These are phyloP conservation scores for Verasper variegatus DNA, from an alignment of 2,113 vertebrate species.

Conservation along the genomic window DNA sequence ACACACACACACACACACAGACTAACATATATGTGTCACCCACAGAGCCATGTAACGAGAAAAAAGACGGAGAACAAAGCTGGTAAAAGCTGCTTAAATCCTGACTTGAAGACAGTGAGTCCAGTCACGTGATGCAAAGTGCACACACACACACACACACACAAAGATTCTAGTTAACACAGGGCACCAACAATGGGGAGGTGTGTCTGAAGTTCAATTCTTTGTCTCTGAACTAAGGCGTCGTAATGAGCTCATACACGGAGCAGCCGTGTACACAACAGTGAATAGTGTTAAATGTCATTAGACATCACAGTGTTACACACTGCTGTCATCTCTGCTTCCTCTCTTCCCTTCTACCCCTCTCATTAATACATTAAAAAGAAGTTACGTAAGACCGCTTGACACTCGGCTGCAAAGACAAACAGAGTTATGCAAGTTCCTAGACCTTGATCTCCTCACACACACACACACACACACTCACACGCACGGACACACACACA, in stretches of 20 bases:
- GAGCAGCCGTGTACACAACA: slow-evolving; percentile 42
- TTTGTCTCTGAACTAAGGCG: slow-evolving; percentile 25
- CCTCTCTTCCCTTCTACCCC: slow-evolving; percentile 16
- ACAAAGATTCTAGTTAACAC: slow-evolving; percentile 2
- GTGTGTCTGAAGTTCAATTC: slow-evolving; percentile 12
- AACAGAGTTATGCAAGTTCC: slow-evolving; percentile 61
- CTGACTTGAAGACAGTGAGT: slow-evolving; percentile 52
- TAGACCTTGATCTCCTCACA: slow-evolving; percentile 50
- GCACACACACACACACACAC: slow-evolving; percentile 17
- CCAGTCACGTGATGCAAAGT: slow-evolving; percentile 24
- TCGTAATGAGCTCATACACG: slow-evolving; percentile 37
- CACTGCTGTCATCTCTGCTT: slow-evolving; percentile 48
- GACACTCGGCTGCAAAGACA: slow-evolving; percentile 56
- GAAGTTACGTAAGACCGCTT: slow-evolving; percentile 56
- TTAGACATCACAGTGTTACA: slow-evolving; percentile 55
- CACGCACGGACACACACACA: slow-evolving; percentile 31
- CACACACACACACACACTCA: slow-evolving; percentile 19
- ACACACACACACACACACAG: slow-evolving; percentile 21
- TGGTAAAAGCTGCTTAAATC: slow-evolving; percentile 61
- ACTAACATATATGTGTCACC: slow-evolving; percentile 26
- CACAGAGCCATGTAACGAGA: slow-evolving; percentile 39
- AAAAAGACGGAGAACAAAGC: slow-evolving; percentile 52
- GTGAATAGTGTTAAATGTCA: slow-evolving; percentile 65
- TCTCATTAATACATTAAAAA: slow-evolving; percentile 58
- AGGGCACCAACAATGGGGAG: slow-evolving; percentile 27